Conservation (phyloP, 1,140 invertebrate genomes). For the Drosophila repleta region DNA sequence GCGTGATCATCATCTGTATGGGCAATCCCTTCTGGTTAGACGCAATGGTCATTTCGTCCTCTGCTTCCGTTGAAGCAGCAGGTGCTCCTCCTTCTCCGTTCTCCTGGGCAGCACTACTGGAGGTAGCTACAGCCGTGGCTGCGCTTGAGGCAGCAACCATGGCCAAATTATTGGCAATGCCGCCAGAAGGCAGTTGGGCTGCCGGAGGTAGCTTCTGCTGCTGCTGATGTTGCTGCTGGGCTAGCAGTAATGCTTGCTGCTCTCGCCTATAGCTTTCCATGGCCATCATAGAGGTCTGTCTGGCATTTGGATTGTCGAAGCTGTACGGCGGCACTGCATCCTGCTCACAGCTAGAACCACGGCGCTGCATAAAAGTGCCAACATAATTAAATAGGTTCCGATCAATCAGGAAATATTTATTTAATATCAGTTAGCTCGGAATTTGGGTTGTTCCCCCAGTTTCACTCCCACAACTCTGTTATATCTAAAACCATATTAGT, state of each 20-base stretch:
- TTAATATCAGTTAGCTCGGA: background rate
- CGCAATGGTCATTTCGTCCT: slow-evolving; percentile 61
- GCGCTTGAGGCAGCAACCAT: slow-evolving; percentile 68
- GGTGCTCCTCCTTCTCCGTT: slow-evolving; percentile 20
- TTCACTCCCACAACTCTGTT: background rate
- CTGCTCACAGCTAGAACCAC: slow-evolving; percentile 74
- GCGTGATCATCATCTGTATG: slow-evolving; percentile 83
- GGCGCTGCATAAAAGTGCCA: slow-evolving; percentile 58
- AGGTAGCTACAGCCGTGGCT: slow-evolving; percentile 58
- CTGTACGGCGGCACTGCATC: slow-evolving; percentile 81
- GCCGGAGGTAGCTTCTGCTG: slow-evolving; percentile 26
- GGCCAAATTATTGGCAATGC: slow-evolving; percentile 60
- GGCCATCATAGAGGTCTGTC: slow-evolving; percentile 83
- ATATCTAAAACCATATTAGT: background rate
- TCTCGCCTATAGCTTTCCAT: slow-evolving; percentile 80
- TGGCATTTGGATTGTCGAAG: slow-evolving; percentile 80
- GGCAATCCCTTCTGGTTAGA: slow-evolving; percentile 68
- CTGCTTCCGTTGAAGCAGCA: slow-evolving; percentile 31
- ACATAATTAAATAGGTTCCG: slow-evolving; percentile 5
- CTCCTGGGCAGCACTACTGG: slow-evolving; percentile 36
- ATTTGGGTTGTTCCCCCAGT: background rate
- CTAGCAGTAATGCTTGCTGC: slow-evolving; percentile 65
- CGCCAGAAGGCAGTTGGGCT: slow-evolving; percentile 25
- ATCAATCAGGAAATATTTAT: background rate
- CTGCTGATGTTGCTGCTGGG: slow-evolving; percentile 56